A percentile compares a stretch with the other conserved stretches of the same genome.
Evolutionary conservation across 2,113 vertebrate species (phyloP).

Genomic region (Serilophus lunatus): DNA sequence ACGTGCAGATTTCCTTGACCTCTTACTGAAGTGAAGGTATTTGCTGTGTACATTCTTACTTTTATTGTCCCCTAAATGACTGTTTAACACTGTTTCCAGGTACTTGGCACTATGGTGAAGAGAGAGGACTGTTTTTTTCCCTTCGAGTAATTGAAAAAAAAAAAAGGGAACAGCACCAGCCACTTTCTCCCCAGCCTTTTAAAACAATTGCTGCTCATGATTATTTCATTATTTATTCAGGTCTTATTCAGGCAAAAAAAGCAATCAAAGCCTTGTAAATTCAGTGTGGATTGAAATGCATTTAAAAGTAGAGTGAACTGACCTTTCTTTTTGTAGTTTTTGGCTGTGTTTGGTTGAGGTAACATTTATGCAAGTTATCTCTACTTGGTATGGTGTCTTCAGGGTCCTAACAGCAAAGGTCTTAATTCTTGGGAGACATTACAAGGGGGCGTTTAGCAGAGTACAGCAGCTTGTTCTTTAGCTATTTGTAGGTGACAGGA

Average conservation of each 20-base stretch:
- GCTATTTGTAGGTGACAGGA: slow-evolving; percentile 19
- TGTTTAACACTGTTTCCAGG: background rate
- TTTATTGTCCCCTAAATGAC: background rate
- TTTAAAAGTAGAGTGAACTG: background rate
- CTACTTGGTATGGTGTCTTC: background rate
- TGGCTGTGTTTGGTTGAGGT: background rate
- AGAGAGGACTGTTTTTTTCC: background rate
- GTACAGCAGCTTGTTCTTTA: background rate
- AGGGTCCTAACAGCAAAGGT: background rate
- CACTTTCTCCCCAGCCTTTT: background rate
- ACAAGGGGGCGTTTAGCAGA: background rate
- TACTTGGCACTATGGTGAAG: background rate
- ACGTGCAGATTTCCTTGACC: background rate
- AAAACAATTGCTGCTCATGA: background rate
- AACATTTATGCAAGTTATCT: background rate
- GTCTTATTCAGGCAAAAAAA: background rate
- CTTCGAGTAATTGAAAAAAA: background rate
- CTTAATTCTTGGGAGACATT: background rate
- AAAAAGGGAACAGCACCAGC: background rate
- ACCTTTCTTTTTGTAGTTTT: background rate
- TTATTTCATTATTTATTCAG: background rate
- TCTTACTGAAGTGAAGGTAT: background rate
- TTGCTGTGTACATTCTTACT: background rate
- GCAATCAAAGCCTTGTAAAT: background rate
- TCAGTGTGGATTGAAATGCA: background rate